Percentiles rank a stretch among this genome's conserved stretches.
These are phyloP conservation scores for Silurus asotus DNA, from an alignment of 2,113 vertebrate genomes.

Conservation along the genomic window DNA sequence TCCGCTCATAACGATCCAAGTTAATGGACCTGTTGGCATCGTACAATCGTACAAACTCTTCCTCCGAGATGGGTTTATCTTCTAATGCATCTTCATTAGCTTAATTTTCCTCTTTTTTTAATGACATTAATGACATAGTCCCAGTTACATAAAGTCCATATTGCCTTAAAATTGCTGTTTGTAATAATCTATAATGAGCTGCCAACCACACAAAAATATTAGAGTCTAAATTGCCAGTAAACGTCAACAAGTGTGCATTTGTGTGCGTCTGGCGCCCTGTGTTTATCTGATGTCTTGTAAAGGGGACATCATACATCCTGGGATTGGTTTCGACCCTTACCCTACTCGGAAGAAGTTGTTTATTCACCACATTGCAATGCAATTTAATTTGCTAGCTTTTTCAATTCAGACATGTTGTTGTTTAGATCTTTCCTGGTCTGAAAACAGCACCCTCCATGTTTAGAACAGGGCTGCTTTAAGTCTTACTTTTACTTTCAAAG, in stretches of 20 bases:
- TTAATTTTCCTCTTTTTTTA: background rate
- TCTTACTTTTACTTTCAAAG: background rate
- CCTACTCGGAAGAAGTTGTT: background rate
- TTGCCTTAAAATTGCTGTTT: background rate
- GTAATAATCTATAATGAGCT: background rate
- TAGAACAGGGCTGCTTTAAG: background rate
- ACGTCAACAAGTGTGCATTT: background rate
- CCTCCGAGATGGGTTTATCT: background rate
- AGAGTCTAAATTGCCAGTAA: background rate
- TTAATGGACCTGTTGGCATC: conserved; percentile 13
- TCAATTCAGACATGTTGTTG: background rate
- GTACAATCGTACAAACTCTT: background rate
- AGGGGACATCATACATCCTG: background rate
- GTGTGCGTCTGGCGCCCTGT: background rate
- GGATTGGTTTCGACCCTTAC: background rate
- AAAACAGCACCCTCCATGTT: background rate
- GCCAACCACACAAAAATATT: background rate
- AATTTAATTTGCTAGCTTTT: too few species aligned
- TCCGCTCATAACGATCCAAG: conserved; percentile 8
- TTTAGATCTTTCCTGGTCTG: background rate
- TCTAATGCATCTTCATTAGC: conserved; percentile 9
- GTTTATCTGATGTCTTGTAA: background rate
- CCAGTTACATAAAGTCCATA: background rate
- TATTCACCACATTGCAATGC: background rate
- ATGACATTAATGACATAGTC: background rate